Percentiles rank a stretch among this genome's conserved stretches.
Evolutionary conservation across 2,888 invertebrate genomes (phyloP).

Genomic region (Linnaemya vulpina): DNA sequence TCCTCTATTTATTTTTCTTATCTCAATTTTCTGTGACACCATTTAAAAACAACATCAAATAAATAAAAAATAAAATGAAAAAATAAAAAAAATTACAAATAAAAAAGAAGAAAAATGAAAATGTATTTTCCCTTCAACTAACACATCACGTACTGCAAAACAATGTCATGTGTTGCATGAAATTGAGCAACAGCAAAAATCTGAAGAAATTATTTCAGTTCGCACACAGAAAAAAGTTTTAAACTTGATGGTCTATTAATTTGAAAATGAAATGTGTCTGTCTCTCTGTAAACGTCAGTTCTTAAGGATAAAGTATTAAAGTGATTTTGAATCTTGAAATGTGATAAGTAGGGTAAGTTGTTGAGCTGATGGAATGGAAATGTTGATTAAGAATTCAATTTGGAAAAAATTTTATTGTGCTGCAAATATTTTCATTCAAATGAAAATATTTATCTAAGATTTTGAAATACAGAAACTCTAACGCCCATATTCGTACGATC

Average conservation of each 20-base stretch:
- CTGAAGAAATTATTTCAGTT: conserved; percentile 46
- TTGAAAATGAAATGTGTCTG: conserved; percentile 49
- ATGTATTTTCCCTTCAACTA: conserved; percentile 56
- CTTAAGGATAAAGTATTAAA: conserved; percentile 40
- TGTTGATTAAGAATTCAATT: not conserved
- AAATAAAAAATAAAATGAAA: conserved; percentile 9
- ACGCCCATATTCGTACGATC: too few relatives aligned
- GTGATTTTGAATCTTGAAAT: conserved; percentile 33
- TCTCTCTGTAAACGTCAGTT: conserved; percentile 21
- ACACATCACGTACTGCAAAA: conserved; percentile 63
- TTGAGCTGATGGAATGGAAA: not conserved
- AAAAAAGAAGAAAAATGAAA: conserved; percentile 39
- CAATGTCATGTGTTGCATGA: conserved; percentile 69
- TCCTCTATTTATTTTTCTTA: conserved; percentile 54
- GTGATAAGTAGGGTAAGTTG: conserved; percentile 21
- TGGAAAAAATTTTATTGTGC: not conserved
- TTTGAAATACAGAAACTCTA: too few relatives aligned
- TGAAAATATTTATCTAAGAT: not conserved
- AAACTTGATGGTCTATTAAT: conserved; percentile 47
- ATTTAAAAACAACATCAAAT: conserved; percentile 49
- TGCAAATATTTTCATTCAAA: not conserved
- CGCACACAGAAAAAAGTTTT: conserved; percentile 16
- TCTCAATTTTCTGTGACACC: conserved; percentile 62
- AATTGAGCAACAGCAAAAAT: conserved; percentile 57
- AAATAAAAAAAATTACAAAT: not conserved